Percentiles rank a stretch among this genome's conserved stretches.
Evolutionary conservation across 35 echinoderm and acorn worm genomes (phyloP).

Genomic region (Anneissia japonica): DNA sequence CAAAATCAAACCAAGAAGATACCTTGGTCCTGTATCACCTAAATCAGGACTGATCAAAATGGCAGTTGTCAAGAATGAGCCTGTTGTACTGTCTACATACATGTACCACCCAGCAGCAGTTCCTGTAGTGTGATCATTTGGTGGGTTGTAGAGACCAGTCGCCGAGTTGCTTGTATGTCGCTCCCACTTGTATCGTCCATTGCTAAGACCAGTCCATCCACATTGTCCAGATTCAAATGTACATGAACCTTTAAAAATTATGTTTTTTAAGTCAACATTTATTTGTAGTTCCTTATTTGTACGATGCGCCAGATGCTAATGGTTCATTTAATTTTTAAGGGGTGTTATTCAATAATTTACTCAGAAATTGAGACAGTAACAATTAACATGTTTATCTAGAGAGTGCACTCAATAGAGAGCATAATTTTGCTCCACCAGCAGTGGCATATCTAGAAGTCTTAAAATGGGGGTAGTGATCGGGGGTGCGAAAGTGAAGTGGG

Average conservation of each 20-base stretch:
- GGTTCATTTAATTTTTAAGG: too few relatives aligned
- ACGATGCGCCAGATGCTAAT: too few relatives aligned
- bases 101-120: slow-evolving; percentile 63
- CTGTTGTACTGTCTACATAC: slow-evolving; percentile 82
- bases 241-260: slow-evolving; percentile 62
- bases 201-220: slow-evolving; percentile 54
- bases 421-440: too few relatives aligned
- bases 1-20: background rate
- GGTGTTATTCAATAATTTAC: too few relatives aligned
- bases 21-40: slow-evolving; percentile 64
- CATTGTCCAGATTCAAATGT: slow-evolving; percentile 81
- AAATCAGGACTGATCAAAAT: slow-evolving; percentile 45
- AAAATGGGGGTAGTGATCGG: too few relatives aligned
- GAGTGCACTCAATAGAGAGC: too few relatives aligned
- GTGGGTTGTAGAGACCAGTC: slow-evolving; percentile 23
- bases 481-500: too few relatives aligned
- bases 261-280: too few relatives aligned
- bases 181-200: slow-evolving; percentile 65
- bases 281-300: too few relatives aligned
- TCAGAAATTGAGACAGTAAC: too few relatives aligned
- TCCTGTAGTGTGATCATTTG: slow-evolving; percentile 54
- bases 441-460: too few relatives aligned
- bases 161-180: slow-evolving; percentile 31
- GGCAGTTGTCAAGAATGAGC: slow-evolving; percentile 60
- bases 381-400: too few relatives aligned